phyloP scores from a whole-genome alignment of 1,140 invertebrate species.

The Drosophila grimshawi region DNA sequence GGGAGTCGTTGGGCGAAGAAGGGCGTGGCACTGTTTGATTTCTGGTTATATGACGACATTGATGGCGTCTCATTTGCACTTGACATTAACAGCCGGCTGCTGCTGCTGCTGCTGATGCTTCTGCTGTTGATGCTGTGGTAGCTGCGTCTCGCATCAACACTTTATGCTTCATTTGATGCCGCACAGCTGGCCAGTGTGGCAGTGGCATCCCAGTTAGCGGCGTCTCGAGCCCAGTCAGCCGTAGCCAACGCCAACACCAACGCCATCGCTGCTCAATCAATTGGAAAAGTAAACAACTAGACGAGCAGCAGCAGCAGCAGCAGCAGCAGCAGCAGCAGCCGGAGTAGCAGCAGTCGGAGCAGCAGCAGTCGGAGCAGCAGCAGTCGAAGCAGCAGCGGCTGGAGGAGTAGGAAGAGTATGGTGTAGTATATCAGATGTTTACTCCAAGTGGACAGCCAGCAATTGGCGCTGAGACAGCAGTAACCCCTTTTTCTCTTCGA shows the following conservation, averaged over 20 bases:
- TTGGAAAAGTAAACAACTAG: conserved; percentile 76
- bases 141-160: conserved; percentile 66
- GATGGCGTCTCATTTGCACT: conserved; percentile 62
- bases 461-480: conserved; percentile 4
- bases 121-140: conserved; percentile 27
- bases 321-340: too few relatives aligned
- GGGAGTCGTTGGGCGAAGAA: too few relatives aligned
- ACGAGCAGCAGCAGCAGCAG: conserved; percentile 1
- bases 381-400: not conserved
- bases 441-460: conserved; percentile 21
- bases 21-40: conserved; percentile 44
- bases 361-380: not conserved
- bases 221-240: conserved; percentile 34
- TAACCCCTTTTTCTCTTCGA: conserved; percentile 6
- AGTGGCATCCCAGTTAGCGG: conserved; percentile 5
- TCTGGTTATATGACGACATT: conserved; percentile 31
- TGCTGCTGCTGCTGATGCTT: not conserved
- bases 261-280: conserved; percentile 62
- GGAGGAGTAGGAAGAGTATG: not conserved
- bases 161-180: conserved; percentile 73
- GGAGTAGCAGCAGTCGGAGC: too few relatives aligned
- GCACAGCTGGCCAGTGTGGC: conserved; percentile 35
- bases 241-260: conserved; percentile 20
- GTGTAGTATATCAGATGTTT: conserved; percentile 34
- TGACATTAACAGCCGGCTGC: conserved; percentile 64